Evolutionary conservation across 1,140 invertebrate genomes (phyloP), one percentile per base, ranked within the genome.

Genomic region (Diorhabda carinulata): DNA sequence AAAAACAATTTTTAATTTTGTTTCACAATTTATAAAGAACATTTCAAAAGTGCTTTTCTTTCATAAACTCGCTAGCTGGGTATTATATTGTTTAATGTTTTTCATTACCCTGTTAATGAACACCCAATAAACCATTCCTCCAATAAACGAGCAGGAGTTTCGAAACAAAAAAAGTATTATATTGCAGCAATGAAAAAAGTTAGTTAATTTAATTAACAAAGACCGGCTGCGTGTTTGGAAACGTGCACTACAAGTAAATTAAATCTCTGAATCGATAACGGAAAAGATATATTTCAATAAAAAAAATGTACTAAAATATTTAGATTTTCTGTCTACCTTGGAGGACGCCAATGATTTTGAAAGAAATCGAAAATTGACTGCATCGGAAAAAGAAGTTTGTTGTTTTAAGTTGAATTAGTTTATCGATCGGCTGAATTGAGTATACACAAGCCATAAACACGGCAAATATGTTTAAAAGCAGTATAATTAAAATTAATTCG

Each of bases 401-500:
- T 71, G 43, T 64, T 71, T 61, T 64, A 71, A 71, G 61, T 64
- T 68, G 64, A 61, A 71, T 61, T 64, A 68, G 66, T 71, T 71
- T 71, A 71, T 71, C 66, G 70, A 71, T 71, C 62, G 66, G 56
- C 65, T 57, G 65, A 68, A 71, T 62, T 56, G 60, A 70, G 65
- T 66, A 70, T 70, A 70, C 45, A 70, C 69, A 70, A 62, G 62
- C 69, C 57, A 62, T 70, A 66, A 70, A 70, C 69, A 67, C 67
- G 65, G 69, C 69, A 70, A 70, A 70, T 65, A 65, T 65, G 56
- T 71, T 70, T 69, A 64, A 70, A 71, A 63, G 63, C 69, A 71
- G 61, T 47, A 67, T 72, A 75, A 76, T 75, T 76, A 75, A 72
- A 74, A 75, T 69, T 75, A 73, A 75, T 77, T 75, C 71, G 68